Evolutionary conservation across 1,140 invertebrate genomes (phyloP).

Genomic region (Cataglyphis hispanica): DNA sequence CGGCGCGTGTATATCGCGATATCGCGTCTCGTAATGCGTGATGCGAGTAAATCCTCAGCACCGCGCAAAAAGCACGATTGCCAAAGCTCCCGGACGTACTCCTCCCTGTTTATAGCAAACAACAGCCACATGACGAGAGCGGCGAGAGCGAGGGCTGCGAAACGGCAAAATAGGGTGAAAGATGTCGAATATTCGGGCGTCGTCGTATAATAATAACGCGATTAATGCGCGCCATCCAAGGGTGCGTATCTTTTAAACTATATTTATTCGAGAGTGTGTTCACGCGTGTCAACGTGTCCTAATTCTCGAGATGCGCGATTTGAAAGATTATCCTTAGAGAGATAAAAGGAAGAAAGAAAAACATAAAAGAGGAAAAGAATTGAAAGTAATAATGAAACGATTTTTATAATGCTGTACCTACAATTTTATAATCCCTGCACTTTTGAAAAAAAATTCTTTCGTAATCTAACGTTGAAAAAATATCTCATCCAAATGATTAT

Average conservation of each 20-base stretch:
- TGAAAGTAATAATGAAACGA: not conserved
- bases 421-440: not conserved
- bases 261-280: conserved; percentile 2
- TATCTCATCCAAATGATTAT: not conserved
- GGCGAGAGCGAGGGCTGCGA: conserved; percentile 4
- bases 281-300: not conserved
- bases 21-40: conserved; percentile 75
- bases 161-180: conserved; percentile 34
- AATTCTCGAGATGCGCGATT: conserved; percentile 1
- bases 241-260: not conserved
- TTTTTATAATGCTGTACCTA: not conserved
- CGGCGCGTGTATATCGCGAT: conserved; percentile 72
- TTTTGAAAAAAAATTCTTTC: not conserved
- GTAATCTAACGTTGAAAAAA: not conserved
- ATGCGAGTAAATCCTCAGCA: conserved; percentile 82
- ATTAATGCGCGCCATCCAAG: not conserved
- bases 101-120: conserved; percentile 82
- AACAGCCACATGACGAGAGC: conserved; percentile 42
- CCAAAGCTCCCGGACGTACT: conserved; percentile 76
- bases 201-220: not conserved
- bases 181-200: conserved; percentile 46
- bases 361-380: not conserved
- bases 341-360: not conserved
- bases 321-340: conserved; percentile 14
- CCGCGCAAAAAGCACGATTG: conserved; percentile 84